Base-by-base conservation (phyloP, 2,113 vertebrate genomes). In the Misgurnus anguillicaudatus region DNA sequence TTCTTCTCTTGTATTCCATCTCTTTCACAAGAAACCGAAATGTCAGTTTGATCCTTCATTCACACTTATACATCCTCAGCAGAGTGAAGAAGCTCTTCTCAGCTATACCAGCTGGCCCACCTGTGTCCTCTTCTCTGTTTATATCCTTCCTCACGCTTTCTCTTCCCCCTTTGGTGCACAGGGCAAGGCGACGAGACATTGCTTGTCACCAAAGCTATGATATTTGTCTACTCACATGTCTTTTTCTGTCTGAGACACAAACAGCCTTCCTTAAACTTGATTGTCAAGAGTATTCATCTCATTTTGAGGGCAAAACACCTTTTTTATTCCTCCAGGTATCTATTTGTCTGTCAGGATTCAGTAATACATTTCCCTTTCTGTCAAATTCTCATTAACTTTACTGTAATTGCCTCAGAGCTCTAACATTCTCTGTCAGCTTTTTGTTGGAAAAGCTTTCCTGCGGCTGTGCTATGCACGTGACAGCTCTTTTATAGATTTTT, bases 191-290 rank as follows among this genome's bases (percentile, higher is more conserved):
- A 36, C n/a, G 58, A 75, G 60, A 17, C 42, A 1, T 48, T 76
- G 58, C 60, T 64, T 76, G 61, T 53, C 73, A 76, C 73, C 19
- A 10, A 76, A 53, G 42, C 42, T 76, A 53, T 76, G 48, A 76
- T 76, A 76, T 76, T 17, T 38, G 45, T 76, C 73, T 51, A 10
- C 42, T 38, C 13, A 48, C 57, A 21, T 76, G 39, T 76, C 10
- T 64, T 51, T 76, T 53, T 53, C 60, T 39, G 58, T 47, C 72
- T 62, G 72, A 76, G 73, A 39, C n/a, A 17, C 45, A 39, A 75
- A 62, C 58, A 64, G 60, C 73, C 73, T 75, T 48, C 9, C 60
- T 53, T 38, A 39, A 63, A 75, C 60, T 51, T 4, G 6, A 36
- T n/a, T 60, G 57, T 62, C 71, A 62, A 31, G 57, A 62, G 71